phyloP scores from a whole-genome alignment of 2,797 vertebrate genomes.

The Eremophila alpestris region DNA sequence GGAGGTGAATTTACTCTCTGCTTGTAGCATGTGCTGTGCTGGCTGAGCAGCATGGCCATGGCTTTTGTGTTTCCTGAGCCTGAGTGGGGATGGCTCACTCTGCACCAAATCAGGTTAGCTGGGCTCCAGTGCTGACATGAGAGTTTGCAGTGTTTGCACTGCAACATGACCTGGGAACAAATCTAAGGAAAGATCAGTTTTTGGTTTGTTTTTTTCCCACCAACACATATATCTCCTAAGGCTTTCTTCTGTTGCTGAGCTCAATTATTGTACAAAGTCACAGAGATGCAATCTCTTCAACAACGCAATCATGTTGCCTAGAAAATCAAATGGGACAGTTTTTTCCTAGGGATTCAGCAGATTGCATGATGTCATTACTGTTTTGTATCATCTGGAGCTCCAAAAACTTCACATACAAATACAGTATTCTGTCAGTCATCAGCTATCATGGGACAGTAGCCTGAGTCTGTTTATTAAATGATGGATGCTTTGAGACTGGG shows the following conservation, averaged over 20 bases:
- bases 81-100: not conserved
- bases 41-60: not conserved
- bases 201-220: not conserved
- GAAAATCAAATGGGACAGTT: not conserved
- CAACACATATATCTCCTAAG: not conserved
- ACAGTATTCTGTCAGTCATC: not conserved
- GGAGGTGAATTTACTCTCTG: not conserved
- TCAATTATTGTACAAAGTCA: not conserved
- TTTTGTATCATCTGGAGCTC: not conserved
- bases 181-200: not conserved
- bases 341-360: not conserved
- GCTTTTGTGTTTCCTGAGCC: not conserved
- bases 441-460: not conserved
- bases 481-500: not conserved
- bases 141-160: not conserved
- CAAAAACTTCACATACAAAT: not conserved
- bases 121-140: not conserved
- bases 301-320: not conserved
- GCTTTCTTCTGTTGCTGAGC: not conserved
- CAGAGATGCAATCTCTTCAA: not conserved
- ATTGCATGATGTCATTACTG: not conserved
- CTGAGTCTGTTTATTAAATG: not conserved
- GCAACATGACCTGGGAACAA: not conserved
- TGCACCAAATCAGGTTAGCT: not conserved
- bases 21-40: not conserved